Evolutionary conservation across 1,140 invertebrate species (phyloP), one percentile per base, ranked within the genome.

Genomic region (Batillaria attramentaria): DNA sequence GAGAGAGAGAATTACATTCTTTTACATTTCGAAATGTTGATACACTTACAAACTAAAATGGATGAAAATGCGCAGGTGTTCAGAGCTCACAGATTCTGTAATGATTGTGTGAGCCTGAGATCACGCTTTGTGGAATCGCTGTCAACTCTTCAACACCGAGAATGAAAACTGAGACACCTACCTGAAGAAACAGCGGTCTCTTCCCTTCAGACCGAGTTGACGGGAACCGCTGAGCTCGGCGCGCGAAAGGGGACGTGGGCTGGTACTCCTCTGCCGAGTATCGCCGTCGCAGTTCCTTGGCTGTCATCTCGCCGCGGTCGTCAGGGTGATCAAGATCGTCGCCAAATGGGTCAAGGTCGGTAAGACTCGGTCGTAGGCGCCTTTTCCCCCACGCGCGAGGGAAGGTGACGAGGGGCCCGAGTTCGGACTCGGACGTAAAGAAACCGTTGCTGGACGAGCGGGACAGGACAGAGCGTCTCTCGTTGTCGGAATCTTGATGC

Each of bases 211-310:
- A 78, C 20, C 69, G 46, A 20, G 37, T 70, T 20, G 76, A 70
- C 6, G 76, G 41, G 5, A n/a, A 20, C 6, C 76, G 43, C 10
- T n/a, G 43, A 13, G 42, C 13, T 33, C 43, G 10, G 3, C 2
- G n/a, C 28, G 76, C 76, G 31, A 57, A 78, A 16, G 76, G 76
- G 1, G 76, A 78, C 28, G 66, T 33, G 0, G 76, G 76, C 54
- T 69, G 31, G 37, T 42, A 78, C 18, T 72, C 65, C 1, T 70
- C 65, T 5, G 37, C n/a, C 28, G 73, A 65, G 57, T 35, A 75
- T 4, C 73, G 73, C 13, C 73, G 73, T n/a, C 54, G 37, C 31
- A 75, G 54, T 24, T 75, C 73, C 0, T 37, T 18, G 33, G 73
- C 35, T 10, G 42, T 62, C 50, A 74, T 18, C 3, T 37, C 41